Conservation (phyloP, 2,113 vertebrate genomes). For the Oxygymnocypris stewartii region DNA sequence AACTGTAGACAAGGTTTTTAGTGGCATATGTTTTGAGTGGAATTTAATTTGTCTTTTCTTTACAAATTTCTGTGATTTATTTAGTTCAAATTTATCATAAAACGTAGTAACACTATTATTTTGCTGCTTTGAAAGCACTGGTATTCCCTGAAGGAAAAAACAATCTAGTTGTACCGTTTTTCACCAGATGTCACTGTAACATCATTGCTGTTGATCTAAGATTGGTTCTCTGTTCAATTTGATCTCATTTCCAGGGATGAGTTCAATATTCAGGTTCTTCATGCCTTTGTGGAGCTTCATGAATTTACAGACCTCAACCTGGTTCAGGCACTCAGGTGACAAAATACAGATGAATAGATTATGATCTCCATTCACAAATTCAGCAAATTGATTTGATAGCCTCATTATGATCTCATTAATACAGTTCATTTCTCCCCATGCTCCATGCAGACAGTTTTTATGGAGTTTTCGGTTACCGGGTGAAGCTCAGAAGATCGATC, state of each 20-base stretch:
- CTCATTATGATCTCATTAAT: not conserved
- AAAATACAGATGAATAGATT: not conserved
- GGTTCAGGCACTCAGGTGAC: constrained; percentile 79
- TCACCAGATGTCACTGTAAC: not conserved
- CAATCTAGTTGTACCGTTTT: not conserved
- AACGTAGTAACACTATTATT: not conserved
- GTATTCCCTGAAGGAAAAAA: not conserved
- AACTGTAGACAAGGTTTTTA: not conserved
- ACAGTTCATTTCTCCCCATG: not conserved
- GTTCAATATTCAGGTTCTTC: constrained; percentile 93
- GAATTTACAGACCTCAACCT: constrained; percentile 97
- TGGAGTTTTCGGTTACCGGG: constrained; percentile 98
- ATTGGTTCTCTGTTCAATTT: not conserved
- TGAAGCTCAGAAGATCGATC: constrained; percentile 97
- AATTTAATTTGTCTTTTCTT: not conserved
- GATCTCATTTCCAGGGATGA: constrained; percentile 80
- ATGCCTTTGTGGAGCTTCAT: constrained; percentile 93
- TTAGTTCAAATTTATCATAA: not conserved
- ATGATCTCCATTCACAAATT: not conserved
- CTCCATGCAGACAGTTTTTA: constrained; percentile 84
- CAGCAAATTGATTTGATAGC: not conserved
- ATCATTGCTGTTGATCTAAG: not conserved
- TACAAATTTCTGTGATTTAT: not conserved
- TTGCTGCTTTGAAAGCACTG: not conserved
- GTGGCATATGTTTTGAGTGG: not conserved